Conservation (phyloP, 1,140 invertebrate species). For the Orius insidiosus region DNA sequence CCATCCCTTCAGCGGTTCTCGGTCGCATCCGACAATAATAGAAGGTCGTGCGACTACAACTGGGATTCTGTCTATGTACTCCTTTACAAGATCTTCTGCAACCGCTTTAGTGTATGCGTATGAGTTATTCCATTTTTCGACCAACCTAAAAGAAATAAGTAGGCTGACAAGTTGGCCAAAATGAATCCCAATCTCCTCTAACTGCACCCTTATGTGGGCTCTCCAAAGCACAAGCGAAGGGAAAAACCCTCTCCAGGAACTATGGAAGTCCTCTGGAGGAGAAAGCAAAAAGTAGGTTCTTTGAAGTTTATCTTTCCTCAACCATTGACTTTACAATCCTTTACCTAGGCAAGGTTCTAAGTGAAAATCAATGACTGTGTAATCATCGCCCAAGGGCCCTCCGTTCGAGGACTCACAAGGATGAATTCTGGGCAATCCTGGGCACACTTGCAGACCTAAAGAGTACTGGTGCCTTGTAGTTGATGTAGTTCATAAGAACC, state of each 20-base stretch:
- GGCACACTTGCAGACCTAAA: too few relatives aligned
- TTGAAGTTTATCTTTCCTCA: not conserved
- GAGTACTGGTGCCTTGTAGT: too few relatives aligned
- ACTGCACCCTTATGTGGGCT: not conserved
- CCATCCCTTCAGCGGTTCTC: constrained; percentile 45
- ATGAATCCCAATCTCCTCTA: too few relatives aligned
- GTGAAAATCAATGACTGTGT: too few relatives aligned
- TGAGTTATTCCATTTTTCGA: constrained; percentile 49
- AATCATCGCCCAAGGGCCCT: too few relatives aligned
- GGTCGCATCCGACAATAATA: constrained; percentile 30
- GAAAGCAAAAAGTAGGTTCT: not conserved
- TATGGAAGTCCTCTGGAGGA: too few relatives aligned
- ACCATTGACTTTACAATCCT: not conserved
- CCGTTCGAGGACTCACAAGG: too few relatives aligned
- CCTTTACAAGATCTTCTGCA: constrained; percentile 41
- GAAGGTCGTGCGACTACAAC: constrained; percentile 44
- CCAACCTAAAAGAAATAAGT: constrained; percentile 27
- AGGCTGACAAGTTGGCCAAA: too few relatives aligned
- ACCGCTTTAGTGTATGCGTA: constrained; percentile 59
- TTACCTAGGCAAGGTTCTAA: too few relatives aligned
- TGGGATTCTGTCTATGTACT: constrained; percentile 39
- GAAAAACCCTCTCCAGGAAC: too few relatives aligned
- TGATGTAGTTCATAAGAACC: too few relatives aligned
- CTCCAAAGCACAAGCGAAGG: not conserved
- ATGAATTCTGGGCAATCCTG: too few relatives aligned